These are phyloP conservation scores for Microplitis manilae DNA, from an alignment of 2,888 invertebrate genomes.

Conservation along the genomic window DNA sequence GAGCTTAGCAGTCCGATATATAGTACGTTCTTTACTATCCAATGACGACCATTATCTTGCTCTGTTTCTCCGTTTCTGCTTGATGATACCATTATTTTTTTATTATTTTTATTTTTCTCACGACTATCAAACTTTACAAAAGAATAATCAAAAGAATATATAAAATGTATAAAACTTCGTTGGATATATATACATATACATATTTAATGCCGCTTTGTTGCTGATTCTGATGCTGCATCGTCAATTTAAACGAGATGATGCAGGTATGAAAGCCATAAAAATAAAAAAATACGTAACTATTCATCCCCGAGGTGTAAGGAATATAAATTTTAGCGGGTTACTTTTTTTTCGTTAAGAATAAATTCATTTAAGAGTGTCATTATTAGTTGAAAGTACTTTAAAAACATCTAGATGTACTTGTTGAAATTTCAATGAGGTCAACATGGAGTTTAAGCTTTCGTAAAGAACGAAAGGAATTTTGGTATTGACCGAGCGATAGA, in stretches of 20 bases:
- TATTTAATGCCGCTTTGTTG: no score
- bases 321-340: not conserved
- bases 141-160: not conserved
- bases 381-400: constrained; percentile 10
- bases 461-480: constrained; percentile 4
- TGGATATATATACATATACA: no score
- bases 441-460: not conserved
- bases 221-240: not conserved
- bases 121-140: not conserved
- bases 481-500: constrained; percentile 3
- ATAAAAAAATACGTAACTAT: not conserved
- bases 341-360: not conserved
- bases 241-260: not conserved
- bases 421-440: constrained; percentile 23
- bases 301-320: not conserved
- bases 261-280: not conserved
- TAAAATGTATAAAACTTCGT: not conserved
- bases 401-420: not conserved
- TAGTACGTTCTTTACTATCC: constrained; percentile 12
- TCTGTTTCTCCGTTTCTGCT: not conserved
- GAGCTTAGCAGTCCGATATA: constrained; percentile 14
- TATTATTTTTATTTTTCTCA: not conserved
- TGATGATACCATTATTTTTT: not conserved
- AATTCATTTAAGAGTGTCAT: constrained; percentile 1
- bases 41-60: constrained; percentile 15